Percentiles rank a stretch among this genome's conserved stretches.
Conservation (phyloP, 2,888 invertebrate genomes). For the Heliconius erato region DNA sequence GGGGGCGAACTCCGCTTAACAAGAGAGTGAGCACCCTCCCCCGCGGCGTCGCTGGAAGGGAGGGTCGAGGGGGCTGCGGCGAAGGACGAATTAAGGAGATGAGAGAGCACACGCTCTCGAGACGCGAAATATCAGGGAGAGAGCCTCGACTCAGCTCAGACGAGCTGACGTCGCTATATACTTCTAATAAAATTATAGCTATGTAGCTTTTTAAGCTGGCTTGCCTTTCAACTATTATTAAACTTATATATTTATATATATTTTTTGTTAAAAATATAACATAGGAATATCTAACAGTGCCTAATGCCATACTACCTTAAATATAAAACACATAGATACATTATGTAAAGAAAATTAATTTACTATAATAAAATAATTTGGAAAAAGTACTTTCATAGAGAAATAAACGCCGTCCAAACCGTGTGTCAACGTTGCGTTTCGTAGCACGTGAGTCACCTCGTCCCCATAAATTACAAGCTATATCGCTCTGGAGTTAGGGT, state of each 20-base stretch:
- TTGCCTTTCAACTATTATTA: not conserved
- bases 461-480: conserved; percentile 82
- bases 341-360: not conserved
- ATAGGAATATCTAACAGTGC: not conserved
- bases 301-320: not conserved
- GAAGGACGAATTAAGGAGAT: conserved; percentile 87
- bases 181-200: conserved; percentile 39
- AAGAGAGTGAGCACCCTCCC: conserved; percentile 80
- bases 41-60: conserved; percentile 74
- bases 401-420: conserved; percentile 58
- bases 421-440: conserved; percentile 77
- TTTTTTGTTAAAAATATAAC: not conserved
- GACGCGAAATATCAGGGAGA: conserved; percentile 78
- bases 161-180: conserved; percentile 45
- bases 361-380: not conserved
- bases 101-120: conserved; percentile 85
- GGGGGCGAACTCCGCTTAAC: conserved; percentile 82
- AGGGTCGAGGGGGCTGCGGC: conserved; percentile 84
- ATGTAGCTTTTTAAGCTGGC: conserved; percentile 8
- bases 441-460: conserved; percentile 78
- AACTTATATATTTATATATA: not conserved
- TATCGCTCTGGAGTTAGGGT: conserved; percentile 83
- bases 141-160: conserved; percentile 42
- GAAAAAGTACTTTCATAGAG: not conserved
- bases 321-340: not conserved